These are phyloP conservation scores for Thamnaconus septentrionalis DNA, from an alignment of 2,113 vertebrate species.

Conservation along the genomic window DNA sequence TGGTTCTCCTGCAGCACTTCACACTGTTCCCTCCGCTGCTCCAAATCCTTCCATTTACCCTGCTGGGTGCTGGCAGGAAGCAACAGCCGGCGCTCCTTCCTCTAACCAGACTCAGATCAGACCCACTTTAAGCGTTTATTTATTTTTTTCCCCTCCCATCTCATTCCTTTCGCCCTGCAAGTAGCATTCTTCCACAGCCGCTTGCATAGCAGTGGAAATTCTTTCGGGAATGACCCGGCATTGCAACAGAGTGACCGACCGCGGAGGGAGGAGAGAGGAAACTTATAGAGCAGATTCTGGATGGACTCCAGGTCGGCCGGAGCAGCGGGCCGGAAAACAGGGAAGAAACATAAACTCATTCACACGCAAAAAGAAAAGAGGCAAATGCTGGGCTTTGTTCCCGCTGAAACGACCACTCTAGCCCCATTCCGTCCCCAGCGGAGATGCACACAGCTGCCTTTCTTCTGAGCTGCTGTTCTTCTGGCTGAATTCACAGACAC, in stretches of 20 bases:
- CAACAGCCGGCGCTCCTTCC: slow-evolving; percentile 18
- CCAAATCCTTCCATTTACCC: slow-evolving; percentile 57
- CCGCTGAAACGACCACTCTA: slow-evolving; percentile 36
- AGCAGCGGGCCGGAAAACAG: slow-evolving; percentile 12
- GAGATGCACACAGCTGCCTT: slow-evolving; percentile 16
- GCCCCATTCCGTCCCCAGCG: slow-evolving; percentile 22
- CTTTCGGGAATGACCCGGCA: slow-evolving; percentile 57
- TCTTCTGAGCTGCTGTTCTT: slow-evolving; percentile 23
- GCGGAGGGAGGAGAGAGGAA: slow-evolving; percentile 1
- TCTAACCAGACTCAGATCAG: slow-evolving; percentile 56
- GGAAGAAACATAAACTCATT: slow-evolving; percentile 33
- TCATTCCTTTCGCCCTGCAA: slow-evolving; percentile 60
- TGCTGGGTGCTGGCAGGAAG: slow-evolving; percentile 48
- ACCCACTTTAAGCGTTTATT: slow-evolving; percentile 49
- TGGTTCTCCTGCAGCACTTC: slow-evolving; percentile 47
- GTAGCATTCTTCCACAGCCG: slow-evolving; percentile 67
- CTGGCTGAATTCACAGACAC: slow-evolving; percentile 39
- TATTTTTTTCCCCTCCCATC: slow-evolving; percentile 35
- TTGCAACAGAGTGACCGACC: slow-evolving; percentile 21
- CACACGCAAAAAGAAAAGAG: slow-evolving; percentile 11
- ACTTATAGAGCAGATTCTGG: slow-evolving; percentile 21
- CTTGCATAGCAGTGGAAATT: slow-evolving; percentile 62
- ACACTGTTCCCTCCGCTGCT: slow-evolving; percentile 34
- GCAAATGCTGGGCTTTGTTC: slow-evolving; percentile 32
- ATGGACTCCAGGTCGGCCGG: slow-evolving; percentile 37